Evolutionary conservation across 2,888 invertebrate species (phyloP).

Genomic region (Penaeus monodon): DNA sequence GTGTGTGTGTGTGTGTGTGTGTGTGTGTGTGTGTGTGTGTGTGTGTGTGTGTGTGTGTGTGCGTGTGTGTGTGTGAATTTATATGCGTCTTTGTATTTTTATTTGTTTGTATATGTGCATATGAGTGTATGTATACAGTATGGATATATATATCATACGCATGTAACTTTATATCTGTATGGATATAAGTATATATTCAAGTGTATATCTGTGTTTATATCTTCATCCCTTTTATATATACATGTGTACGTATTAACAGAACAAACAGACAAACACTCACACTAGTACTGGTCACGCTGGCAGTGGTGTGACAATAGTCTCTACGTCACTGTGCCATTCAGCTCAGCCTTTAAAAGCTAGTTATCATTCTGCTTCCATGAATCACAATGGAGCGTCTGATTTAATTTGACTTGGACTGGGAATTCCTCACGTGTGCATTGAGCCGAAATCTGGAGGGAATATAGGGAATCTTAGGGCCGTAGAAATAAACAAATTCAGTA

Average conservation of each 20-base stretch:
- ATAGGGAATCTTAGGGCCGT: too few relatives aligned
- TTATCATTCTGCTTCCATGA: not conserved
- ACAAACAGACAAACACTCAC: too few relatives aligned
- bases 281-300: too few relatives aligned
- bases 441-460: too few relatives aligned
- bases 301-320: too few relatives aligned
- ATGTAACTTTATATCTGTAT: not conserved
- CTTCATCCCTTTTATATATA: not conserved
- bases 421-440: not conserved
- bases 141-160: not conserved
- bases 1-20: not conserved
- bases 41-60: not conserved
- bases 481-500: too few relatives aligned
- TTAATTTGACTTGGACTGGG: not conserved
- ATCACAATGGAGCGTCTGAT: conserved; percentile 2
- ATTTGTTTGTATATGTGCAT: not conserved
- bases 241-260: not conserved
- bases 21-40: not conserved
- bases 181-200: not conserved
- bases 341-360: not conserved
- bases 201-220: not conserved
- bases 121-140: not conserved
- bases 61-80: not conserved
- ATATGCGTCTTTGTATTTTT: not conserved
- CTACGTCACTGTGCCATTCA: not conserved